Base-by-base conservation (phyloP, 2,797 vertebrate genomes). In the Phoeniculus purpureus region DNA sequence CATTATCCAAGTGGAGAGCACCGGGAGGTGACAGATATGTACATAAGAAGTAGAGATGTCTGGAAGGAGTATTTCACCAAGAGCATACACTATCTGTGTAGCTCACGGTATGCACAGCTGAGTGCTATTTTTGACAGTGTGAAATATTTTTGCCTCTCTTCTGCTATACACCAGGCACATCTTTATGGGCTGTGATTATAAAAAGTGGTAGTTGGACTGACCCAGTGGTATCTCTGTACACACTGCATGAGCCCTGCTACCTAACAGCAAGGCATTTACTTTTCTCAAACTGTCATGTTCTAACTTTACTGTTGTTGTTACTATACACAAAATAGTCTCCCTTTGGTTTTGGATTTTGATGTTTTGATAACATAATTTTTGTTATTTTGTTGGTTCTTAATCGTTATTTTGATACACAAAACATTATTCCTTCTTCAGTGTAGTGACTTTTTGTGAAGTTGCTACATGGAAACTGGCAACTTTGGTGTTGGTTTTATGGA, bases 131-230 rank as follows among this genome's bases (percentile, higher is more conserved):
- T 54, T 81, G 48, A 51, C 23, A 52, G 66, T 52, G 22, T 40
- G 23, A 66, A 32, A 9, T 47, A 27, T 32, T 51, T 85, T 67
- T 76, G 52, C 81, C 27, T 68, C 32, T 61, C 0, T 19, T 55
- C 50, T 61, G 31, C 34, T 76, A 3, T 37, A 29, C 26, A 34
- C 3, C 0, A 0, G 31, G 3, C 0, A 0, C 18, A 15, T 59
- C 61, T 61, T 83, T 78, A 34, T 43, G 40, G 32, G 23, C 47
- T 88, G 16, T 65, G 59, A 59, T 59, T 75, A 20, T 17, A 78
- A 32, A 0, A 1, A 31, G 32, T 78, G 13, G 17, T 76, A 31
- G 56, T 15, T 45, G 40, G 13, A 31, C 20, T 64, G 27, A 58
- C 21, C n/a, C 60, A 4, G 10, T 61, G 47, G 12, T 60, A 17